phyloP scores from a whole-genome alignment of 2,113 vertebrate species.

The Grammomys dolichurus region DNA sequence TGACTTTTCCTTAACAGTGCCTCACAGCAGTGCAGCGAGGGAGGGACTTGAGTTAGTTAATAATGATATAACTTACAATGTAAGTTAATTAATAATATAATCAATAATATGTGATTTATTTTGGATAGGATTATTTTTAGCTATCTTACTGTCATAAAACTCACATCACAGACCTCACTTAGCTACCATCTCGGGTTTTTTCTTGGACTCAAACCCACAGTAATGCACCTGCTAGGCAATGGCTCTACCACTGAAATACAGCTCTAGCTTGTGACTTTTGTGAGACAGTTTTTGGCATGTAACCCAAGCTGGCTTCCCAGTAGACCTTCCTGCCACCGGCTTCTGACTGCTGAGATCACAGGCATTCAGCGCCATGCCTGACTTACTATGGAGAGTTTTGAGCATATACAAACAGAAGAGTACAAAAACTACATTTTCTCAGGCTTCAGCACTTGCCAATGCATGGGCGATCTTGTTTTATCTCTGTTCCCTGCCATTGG shows the following conservation, averaged over 20 bases:
- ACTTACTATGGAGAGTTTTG: not conserved
- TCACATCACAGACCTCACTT: constrained; percentile 1
- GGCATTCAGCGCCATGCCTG: not conserved
- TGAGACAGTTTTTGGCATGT: not conserved
- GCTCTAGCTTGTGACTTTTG: not conserved
- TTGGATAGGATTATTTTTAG: constrained; percentile 38
- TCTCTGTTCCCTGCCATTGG: not conserved
- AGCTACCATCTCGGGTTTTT: not conserved
- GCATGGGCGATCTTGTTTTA: not conserved
- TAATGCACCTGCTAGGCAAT: too few relatives aligned
- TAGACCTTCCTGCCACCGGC: not conserved
- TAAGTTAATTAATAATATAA: not conserved
- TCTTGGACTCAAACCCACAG: not conserved
- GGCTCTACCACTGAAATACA: not conserved
- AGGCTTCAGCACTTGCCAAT: not conserved
- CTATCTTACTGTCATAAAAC: constrained; percentile 26
- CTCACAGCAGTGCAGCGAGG: not conserved
- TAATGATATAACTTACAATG: not conserved
- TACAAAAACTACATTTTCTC: not conserved
- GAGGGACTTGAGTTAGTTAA: not conserved
- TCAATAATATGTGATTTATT: constrained; percentile 3
- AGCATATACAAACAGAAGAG: not conserved
- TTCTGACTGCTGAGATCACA: not conserved
- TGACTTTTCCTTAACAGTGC: not conserved
- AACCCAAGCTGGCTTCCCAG: not conserved